Base-by-base conservation (phyloP, 1,140 invertebrate species). In the Delia radicum region DNA sequence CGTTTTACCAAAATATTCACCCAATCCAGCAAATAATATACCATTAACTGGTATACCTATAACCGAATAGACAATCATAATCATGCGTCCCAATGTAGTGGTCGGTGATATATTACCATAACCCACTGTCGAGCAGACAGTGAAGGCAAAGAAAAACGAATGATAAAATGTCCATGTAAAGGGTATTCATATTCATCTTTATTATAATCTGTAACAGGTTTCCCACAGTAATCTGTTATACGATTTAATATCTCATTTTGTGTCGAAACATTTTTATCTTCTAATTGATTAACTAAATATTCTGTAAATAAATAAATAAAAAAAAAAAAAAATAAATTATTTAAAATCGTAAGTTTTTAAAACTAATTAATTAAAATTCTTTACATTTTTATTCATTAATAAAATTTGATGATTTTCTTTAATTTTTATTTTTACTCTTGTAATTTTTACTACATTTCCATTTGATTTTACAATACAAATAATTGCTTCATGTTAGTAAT, bases 11-110 rank as follows among this genome's bases (percentile, higher is more conserved):
- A 95, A 96, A 82, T 92, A 95, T 80, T 94, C 93, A 69, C 93
- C 94, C 7, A 96, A 84, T 48, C 92, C 92, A 1, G 93, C 90
- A 21, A 96, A 89, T 10, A 96, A 88, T 71, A 97, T 95, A 86
- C 94, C 95, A 81, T 96, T 96, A 82, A 98, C 92, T 0, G 97
- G 97, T 77, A 98, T 97, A n/a, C 98, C 97, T 75, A 98, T 91
- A 18, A 98, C 87, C 0, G 93, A 95, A 84, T 98, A 99, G 75
- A 96, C 91, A 80, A 98, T 97, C 89, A 96, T 96, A 42, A 98
- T 89, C 69, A 96, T 92, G 76, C 95, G 91, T 15, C 94, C 93
- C 1, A 93, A 87, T 74, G 91, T 89, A 1, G 94, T 96, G 10
- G 95, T 96, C 0, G 97, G 94, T 0, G 94, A 91, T 79, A 96